A percentile compares a stretch with the other conserved stretches of the same genome.
Evolutionary conservation across 2,113 vertebrate genomes (phyloP).

Genomic region (Natator depressus): DNA sequence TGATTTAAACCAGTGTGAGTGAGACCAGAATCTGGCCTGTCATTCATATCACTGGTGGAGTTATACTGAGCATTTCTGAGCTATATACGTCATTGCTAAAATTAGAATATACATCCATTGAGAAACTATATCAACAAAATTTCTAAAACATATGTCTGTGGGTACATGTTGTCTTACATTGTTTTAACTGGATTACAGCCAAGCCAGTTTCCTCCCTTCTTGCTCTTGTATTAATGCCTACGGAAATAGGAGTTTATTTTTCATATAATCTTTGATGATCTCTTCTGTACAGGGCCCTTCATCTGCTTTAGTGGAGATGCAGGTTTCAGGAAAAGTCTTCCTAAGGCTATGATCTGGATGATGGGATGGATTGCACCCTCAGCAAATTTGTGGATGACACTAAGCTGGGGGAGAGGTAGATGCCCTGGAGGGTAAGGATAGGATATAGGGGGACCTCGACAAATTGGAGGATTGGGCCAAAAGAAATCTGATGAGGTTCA

Average conservation of each 20-base stretch:
- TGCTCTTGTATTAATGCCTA: background rate
- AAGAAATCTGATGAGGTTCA: too few relatives aligned
- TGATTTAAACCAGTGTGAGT: background rate
- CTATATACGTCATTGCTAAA: background rate
- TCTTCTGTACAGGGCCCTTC: background rate
- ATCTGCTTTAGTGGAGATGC: background rate
- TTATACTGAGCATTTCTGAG: background rate
- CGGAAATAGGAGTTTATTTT: background rate
- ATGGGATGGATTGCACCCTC: too few relatives aligned
- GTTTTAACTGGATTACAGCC: background rate
- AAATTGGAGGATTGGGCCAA: too few relatives aligned
- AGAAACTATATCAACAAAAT: background rate
- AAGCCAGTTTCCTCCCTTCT: background rate
- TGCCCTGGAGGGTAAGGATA: too few relatives aligned
- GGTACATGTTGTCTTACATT: background rate
- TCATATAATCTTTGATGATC: background rate
- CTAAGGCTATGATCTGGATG: background rate
- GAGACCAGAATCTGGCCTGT: background rate
- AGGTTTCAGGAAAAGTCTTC: background rate
- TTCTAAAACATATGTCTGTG: background rate
- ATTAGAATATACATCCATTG: background rate
- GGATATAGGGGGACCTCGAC: too few relatives aligned
- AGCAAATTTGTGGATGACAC: too few relatives aligned
- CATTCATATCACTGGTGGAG: background rate
- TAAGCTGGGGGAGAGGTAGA: too few relatives aligned